Evolutionary conservation across 2,888 invertebrate species (phyloP).

Genomic region (Danaus chrysippus): DNA sequence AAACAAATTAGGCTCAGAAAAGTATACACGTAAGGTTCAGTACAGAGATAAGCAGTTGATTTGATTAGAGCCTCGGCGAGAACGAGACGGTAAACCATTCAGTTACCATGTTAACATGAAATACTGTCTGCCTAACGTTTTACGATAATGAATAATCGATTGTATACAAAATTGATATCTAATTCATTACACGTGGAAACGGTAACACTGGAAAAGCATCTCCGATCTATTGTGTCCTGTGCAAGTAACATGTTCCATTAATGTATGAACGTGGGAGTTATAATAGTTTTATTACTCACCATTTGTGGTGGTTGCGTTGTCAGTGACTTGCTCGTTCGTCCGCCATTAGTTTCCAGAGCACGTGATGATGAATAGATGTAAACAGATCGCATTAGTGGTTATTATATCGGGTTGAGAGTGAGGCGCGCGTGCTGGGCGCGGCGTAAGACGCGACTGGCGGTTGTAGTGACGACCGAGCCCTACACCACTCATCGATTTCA

Average conservation of each 20-base stretch:
- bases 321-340: conserved; percentile 27
- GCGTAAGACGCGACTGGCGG: conserved; percentile 52
- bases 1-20: not conserved
- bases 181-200: conserved; percentile 12
- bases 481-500: conserved; percentile 37
- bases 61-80: conserved; percentile 28
- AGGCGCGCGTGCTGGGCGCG: conserved; percentile 56
- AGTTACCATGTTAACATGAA: conserved; percentile 22
- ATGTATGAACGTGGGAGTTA: conserved; percentile 16
- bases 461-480: conserved; percentile 38
- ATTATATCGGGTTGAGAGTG: conserved; percentile 36
- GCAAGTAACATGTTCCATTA: not conserved
- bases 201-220: conserved; percentile 8
- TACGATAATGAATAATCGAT: conserved; percentile 17
- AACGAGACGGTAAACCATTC: conserved; percentile 17
- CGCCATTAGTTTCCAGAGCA: conserved; percentile 41
- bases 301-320: conserved; percentile 30
- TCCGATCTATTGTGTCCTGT: conserved; percentile 1
- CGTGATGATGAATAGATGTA: conserved; percentile 47
- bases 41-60: conserved; percentile 31
- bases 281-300: conserved; percentile 36
- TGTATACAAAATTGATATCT: conserved; percentile 16
- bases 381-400: conserved; percentile 49
- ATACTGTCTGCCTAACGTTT: conserved; percentile 17
- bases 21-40: conserved; percentile 22